Conservation (phyloP, 2,888 invertebrate genomes). For the Diadegma fenestrale region DNA sequence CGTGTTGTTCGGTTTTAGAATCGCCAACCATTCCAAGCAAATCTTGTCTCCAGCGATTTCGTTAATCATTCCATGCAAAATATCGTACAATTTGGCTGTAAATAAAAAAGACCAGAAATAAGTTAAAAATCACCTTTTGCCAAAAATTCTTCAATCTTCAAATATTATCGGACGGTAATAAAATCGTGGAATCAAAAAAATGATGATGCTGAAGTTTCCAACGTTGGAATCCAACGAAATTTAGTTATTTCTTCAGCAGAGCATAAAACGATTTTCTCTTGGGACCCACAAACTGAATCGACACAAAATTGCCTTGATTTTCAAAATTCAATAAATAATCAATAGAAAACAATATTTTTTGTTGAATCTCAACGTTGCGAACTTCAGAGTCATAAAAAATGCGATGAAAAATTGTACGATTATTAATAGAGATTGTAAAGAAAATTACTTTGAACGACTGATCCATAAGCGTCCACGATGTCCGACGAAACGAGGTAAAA, state of each 20-base stretch:
- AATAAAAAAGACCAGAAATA: conserved; percentile 6
- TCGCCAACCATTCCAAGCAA: conserved; percentile 5
- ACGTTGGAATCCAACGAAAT: no score
- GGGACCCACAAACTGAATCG: no score
- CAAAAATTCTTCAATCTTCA: neutral
- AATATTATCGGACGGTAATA: neutral
- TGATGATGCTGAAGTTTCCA: no score
- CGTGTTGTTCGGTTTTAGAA: neutral
- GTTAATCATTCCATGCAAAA: conserved; percentile 38
- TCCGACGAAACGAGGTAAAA: conserved; percentile 54
- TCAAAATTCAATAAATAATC: no score
- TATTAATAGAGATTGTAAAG: neutral
- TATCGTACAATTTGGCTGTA: conserved; percentile 52
- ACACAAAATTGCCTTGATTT: no score
- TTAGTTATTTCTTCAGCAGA: no score
- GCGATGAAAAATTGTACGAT: neutral
- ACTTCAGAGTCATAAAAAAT: no score
- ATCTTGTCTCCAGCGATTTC: conserved; percentile 26
- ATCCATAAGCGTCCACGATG: conserved; percentile 58
- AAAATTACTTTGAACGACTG: conserved; percentile 55
- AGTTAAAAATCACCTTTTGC: neutral
- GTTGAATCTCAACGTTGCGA: no score
- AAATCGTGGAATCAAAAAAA: neutral
- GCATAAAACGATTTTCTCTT: no score
- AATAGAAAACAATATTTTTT: no score